These are phyloP conservation scores for Malurus alboscapulatus DNA, from an alignment of 2,113 vertebrate species.

Conservation along the genomic window DNA sequence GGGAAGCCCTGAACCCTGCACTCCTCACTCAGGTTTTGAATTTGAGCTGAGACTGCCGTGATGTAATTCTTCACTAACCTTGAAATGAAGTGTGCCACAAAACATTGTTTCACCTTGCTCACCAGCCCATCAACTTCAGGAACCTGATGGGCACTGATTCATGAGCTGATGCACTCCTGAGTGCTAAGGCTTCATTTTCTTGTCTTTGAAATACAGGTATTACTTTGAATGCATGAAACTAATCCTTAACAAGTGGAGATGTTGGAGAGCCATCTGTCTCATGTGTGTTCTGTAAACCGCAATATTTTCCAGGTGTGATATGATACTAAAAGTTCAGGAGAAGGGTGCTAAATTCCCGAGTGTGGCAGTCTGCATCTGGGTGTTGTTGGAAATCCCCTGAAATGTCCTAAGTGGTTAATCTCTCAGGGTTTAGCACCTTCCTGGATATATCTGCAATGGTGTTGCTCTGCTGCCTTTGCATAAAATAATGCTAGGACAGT, in stretches of 20 bases:
- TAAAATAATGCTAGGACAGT: not conserved
- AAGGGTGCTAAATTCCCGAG: not conserved
- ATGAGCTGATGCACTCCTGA: not conserved
- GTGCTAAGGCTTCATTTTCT: not conserved
- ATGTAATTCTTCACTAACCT: not conserved
- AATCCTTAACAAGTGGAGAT: not conserved
- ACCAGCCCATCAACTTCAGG: not conserved
- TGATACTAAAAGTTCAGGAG: not conserved
- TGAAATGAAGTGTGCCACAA: not conserved
- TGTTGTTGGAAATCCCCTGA: not conserved
- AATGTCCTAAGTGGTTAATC: not conserved
- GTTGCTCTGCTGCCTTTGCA: not conserved
- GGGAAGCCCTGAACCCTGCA: not conserved
- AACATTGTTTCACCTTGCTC: not conserved
- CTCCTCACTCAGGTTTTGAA: not conserved
- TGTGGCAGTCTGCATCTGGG: not conserved
- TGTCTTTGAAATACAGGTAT: not conserved
- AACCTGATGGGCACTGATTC: not conserved
- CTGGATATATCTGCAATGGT: not conserved
- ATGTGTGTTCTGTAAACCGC: not conserved
- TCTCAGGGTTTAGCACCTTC: not conserved
- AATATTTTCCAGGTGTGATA: not conserved
- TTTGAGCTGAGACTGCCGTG: not conserved
- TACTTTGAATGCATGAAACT: not conserved
- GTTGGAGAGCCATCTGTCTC: not conserved